Base-by-base conservation (phyloP, 2,797 vertebrate genomes). In the Harpagifer antarcticus region DNA sequence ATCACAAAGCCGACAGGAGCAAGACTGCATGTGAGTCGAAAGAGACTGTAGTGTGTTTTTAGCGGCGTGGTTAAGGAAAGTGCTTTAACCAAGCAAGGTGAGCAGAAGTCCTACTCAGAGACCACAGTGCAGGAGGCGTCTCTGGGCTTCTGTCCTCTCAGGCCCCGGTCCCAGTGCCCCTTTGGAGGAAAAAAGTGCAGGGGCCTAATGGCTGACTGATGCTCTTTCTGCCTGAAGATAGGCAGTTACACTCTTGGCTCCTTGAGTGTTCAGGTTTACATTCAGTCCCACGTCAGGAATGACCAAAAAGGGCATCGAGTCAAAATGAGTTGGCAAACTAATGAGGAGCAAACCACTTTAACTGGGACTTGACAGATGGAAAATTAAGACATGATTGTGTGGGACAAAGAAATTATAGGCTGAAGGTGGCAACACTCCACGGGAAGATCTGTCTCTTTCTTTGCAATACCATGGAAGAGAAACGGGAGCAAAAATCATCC, bases 31-130 rank as follows among this genome's bases (percentile, higher is more conserved):
- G 65, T 73, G 74, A 86, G 67, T 74, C 72, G 47, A 67, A 79
- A 81, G 78, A 76, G 71, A 81, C 73, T 88, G 90, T 90, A 92
- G 88, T 92, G 89, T 90, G 67, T 84, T 77, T 44, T n/a, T 47
- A 61, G 60, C 69, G 7, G 76, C 67, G 37, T 70, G 79, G 80
- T 87, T 82, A 81, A 72, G 82, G 74, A 76, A 87, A 87, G 89
- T 74, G 90, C 83, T 90, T 89, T 83, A 86, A 93, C 90, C 86
- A 91, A 91, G 91, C 90, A 85, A 87, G 79, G 59, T 62, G 87
- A 90, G 91, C 83, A 91, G 86, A 87, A 84, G 83, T 82, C 68
- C 11, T 83, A 85, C 75, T 75, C 67, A 58, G 76, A 82, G 86
- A 84, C 79, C 88, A 76, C 88, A 85, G 88, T 85, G 82, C 83